Percentiles rank a stretch among this genome's conserved stretches.
Evolutionary conservation across 2,797 vertebrate genomes (phyloP).

Genomic region (Lophotriccus pileatus): DNA sequence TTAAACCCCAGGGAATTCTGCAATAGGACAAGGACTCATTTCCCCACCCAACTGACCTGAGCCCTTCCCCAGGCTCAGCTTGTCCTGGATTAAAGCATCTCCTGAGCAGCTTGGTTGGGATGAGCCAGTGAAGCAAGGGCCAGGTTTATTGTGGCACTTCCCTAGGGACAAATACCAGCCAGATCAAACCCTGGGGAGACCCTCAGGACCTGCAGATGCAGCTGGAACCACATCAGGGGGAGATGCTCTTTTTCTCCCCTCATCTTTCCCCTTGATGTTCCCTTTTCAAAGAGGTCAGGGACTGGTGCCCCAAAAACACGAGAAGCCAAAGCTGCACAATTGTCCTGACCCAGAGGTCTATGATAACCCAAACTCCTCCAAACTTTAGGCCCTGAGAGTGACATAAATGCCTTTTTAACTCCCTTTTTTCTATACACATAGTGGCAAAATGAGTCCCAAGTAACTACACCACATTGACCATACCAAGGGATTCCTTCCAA

Average conservation of each 20-base stretch:
- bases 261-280: neutral
- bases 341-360: neutral
- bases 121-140: neutral
- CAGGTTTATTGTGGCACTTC: neutral
- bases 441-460: neutral
- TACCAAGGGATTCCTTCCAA: neutral
- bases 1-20: neutral
- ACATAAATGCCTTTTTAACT: neutral
- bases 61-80: neutral
- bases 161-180: neutral
- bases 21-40: neutral
- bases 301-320: rapidly evolving
- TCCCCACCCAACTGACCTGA: neutral
- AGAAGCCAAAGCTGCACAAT: neutral
- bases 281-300: neutral
- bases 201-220: neutral
- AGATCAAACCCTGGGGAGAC: neutral
- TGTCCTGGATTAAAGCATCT: neutral
- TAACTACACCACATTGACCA: neutral
- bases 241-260: neutral
- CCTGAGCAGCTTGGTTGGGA: neutral
- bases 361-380: neutral
- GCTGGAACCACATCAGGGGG: neutral
- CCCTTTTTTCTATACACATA: too few relatives aligned
- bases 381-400: neutral